Conservation (phyloP, 1,140 invertebrate species). For the Belonocnema kinseyi region DNA sequence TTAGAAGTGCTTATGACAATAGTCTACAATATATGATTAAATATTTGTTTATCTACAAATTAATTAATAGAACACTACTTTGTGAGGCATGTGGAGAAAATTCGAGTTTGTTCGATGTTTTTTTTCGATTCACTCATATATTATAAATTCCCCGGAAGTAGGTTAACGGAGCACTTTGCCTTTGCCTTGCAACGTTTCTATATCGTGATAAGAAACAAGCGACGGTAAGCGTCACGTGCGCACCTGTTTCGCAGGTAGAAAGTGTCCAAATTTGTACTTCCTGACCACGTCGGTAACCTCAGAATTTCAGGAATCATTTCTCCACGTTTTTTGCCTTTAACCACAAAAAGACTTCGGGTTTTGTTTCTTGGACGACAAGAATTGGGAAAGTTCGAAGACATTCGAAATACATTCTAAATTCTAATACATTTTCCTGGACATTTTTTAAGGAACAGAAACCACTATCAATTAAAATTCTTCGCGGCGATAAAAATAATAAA, state of each 20-base stretch:
- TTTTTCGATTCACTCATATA: slow-evolving; percentile 4
- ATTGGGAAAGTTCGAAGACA: not conserved
- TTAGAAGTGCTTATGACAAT: too few relatives aligned
- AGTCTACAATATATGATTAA: too few relatives aligned
- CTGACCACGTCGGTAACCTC: slow-evolving; percentile 20
- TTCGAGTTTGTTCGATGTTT: slow-evolving; percentile 4
- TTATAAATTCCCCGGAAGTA: slow-evolving; percentile 43
- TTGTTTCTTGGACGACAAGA: not conserved
- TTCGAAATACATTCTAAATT: not conserved
- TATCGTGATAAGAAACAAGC: slow-evolving; percentile 63
- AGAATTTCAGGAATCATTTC: slow-evolving; percentile 21
- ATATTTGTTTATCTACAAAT: not conserved
- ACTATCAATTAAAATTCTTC: too few relatives aligned
- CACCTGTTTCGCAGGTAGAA: slow-evolving; percentile 65
- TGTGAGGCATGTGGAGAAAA: not conserved
- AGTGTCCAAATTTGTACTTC: slow-evolving; percentile 68
- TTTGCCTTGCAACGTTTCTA: slow-evolving; percentile 58
- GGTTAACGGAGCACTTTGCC: slow-evolving; percentile 55
- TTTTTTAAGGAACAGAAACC: not conserved
- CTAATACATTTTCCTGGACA: not conserved
- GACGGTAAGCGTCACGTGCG: slow-evolving; percentile 54
- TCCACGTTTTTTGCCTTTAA: not conserved
- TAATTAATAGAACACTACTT: not conserved
- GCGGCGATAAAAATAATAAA: too few relatives aligned
- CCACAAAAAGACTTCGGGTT: not conserved